A percentile compares a stretch with the other conserved stretches of the same genome.
Evolutionary conservation across 2,797 vertebrate species (phyloP).

Genomic region (Phoebastria nigripes): DNA sequence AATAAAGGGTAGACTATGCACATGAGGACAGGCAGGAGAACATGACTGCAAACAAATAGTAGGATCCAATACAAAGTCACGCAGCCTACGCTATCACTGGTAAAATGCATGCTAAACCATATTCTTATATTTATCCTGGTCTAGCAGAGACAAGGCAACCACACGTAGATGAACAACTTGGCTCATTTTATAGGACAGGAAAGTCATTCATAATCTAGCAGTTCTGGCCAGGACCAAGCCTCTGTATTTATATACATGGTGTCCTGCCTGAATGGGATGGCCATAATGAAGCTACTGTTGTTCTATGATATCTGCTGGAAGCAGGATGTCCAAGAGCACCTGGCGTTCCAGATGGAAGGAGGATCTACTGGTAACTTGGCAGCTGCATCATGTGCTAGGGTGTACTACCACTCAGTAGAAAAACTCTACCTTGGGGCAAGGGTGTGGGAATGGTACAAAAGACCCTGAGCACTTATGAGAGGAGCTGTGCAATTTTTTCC

Average conservation of each 20-base stretch:
- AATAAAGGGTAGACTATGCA: background rate
- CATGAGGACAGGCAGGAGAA: background rate
- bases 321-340: too few relatives aligned
- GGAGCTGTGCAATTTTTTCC: background rate
- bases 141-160: background rate
- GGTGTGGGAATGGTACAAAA: background rate
- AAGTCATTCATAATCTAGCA: background rate
- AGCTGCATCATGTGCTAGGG: background rate
- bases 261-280: background rate
- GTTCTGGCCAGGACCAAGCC: background rate
- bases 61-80: background rate
- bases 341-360: fast-evolving
- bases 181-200: background rate
- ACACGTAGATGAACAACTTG: background rate
- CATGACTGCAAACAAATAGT: fast-evolving
- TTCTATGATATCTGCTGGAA: background rate
- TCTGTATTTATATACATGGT: background rate
- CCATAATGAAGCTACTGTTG: background rate
- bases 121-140: background rate
- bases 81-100: background rate
- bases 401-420: background rate
- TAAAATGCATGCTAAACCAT: fast-evolving
- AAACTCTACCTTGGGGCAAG: background rate
- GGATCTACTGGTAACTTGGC: background rate
- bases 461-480: background rate